Base-by-base conservation (phyloP, 1,140 invertebrate species). In the Probaryconus sp. region DNA sequence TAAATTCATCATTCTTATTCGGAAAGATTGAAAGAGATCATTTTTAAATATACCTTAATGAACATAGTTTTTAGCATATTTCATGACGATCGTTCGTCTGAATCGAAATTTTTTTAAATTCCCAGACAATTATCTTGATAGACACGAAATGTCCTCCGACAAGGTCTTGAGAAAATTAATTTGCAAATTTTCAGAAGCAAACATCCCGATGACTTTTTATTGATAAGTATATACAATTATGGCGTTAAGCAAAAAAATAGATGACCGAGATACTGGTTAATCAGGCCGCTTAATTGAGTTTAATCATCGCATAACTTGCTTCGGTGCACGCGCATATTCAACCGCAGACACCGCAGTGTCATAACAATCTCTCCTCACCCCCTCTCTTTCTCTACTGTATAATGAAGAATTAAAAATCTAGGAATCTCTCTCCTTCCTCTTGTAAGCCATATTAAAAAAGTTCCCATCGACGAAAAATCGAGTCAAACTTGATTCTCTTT, bases 221-320 rank as follows among this genome's bases (percentile, higher is more conserved):
- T 21, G 3, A 14, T 35, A 31, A 20, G 30, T 38, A 28, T 38
- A 28, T 47, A 60, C 28, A 24, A 7, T 11, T 13, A 30, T 9
- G 21, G 13, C 24, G 28, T 30, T 28, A 17, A 11, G 10, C 6
- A 11, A 40, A 60, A 53, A 60, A 60, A 69, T 69, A 60, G 53
- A 78, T 77, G 78, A 79, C 76, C 64, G 78, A 73, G 56, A 60
- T 75, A 68, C 30, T 71, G 73, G 55, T 77, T 80, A 79, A 80
- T 80, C 79, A 78, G 77, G 69, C 53, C 77, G 75, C 68, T 80
- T 80, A 80, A 80, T 80, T 77, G 77, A 79, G 73, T 71, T 63
- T 64, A 71, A 71, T 64, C 53, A 73, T 78, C 78, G 70, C 51
- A 67, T 50, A 67, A 63, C 30, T 74, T 63, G 50, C 56, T 35